Evolutionary conservation across 2,797 vertebrate species (phyloP).

Genomic region (Sarcoramphus papa): DNA sequence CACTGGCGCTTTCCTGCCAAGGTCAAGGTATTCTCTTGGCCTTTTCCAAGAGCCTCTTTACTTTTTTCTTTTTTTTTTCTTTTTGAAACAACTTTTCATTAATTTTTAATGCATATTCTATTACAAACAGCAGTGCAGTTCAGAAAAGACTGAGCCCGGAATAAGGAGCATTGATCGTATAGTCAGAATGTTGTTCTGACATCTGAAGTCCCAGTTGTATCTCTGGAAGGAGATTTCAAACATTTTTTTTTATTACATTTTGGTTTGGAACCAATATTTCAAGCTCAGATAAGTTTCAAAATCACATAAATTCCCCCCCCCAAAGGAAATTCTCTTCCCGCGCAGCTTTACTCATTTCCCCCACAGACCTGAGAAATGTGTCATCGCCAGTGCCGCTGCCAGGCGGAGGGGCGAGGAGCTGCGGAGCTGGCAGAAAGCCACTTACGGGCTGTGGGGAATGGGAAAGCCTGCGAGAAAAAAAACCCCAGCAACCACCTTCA

Average conservation of each 20-base stretch:
- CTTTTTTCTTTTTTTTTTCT: too few species aligned
- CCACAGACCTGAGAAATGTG: not conserved
- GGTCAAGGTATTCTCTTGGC: not conserved
- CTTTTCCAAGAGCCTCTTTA: not conserved
- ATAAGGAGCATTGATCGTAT: not conserved
- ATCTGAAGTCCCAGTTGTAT: not conserved
- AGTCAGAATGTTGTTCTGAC: not conserved
- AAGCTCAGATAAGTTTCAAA: not conserved
- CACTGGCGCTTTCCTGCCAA: not conserved
- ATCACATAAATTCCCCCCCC: not conserved
- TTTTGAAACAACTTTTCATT: not conserved
- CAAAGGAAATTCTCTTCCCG: not conserved
- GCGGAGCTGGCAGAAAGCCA: not conserved
- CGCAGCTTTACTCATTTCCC: not conserved
- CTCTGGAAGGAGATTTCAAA: not conserved
- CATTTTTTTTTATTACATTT: not conserved
- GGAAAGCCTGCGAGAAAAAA: not conserved
- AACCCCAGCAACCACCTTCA: not conserved
- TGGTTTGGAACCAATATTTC: not conserved
- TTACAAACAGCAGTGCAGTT: not conserved
- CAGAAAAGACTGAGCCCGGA: not conserved
- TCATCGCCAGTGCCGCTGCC: not conserved
- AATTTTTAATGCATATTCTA: slow-evolving; percentile 50
- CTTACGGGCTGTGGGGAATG: not conserved
- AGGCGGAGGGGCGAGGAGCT: not conserved